Evolutionary conservation across 1,140 invertebrate genomes (phyloP), one percentile per base, ranked within the genome.

Genomic region (Drosophila pseudoobscura): DNA sequence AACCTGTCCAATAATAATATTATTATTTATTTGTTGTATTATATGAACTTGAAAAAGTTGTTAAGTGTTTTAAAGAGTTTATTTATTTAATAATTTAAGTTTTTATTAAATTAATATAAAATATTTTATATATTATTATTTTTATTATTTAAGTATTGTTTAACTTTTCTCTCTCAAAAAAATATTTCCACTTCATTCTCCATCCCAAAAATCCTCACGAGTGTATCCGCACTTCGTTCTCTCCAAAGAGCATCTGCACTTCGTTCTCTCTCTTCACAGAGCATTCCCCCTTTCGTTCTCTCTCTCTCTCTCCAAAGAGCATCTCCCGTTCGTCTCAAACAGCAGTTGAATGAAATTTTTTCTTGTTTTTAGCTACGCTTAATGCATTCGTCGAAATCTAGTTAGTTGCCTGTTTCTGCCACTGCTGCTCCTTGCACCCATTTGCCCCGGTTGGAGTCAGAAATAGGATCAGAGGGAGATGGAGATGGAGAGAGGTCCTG

Each of bases 321-420:
- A 53, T 53, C 11, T 6, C 17, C 8, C 7, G 17, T 26, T 35
- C 43, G 2, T 41, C 9, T 31, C 7, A 31, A 7, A 31, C 35
- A 35, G 35, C 29, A 20, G 41, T n/a, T 9, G 35, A 59, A 52
- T 13, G 46, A 8, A 43, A 15, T 20, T 41, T 43, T 41, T 54
- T 52, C 9, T 44, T 15, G 26, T 49, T 65, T 54, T 49, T 39
- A 17, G 63, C 75, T 39, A 46, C 56, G 62, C 72, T 61, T 75
- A 75, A 52, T 75, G 72, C 72, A 75, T 68, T 75, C 56, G 63
- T 52, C 62, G 24, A 75, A 75, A 75, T 75, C 72, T 56, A 68
- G 73, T 75, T 75, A 75, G 56, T 59, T 75, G 44, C 43, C 43
- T 26, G 46, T 52, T 39, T 13, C 54, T 65, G 46, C 49, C 50